Conservation (phyloP, 1,140 invertebrate species). For the Sitobion miscanthi region DNA sequence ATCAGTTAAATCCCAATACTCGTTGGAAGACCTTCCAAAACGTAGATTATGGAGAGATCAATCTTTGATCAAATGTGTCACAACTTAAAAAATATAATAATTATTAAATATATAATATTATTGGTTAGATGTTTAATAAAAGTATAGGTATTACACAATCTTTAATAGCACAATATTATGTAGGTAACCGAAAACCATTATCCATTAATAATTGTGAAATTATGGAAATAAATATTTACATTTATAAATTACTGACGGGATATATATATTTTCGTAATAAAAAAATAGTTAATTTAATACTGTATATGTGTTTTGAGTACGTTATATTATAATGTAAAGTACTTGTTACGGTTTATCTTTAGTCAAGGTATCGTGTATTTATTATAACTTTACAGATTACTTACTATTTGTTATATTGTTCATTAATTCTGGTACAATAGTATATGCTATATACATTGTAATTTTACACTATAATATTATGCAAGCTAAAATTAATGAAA, state of each 20-base stretch:
- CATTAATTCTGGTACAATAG: too few species aligned
- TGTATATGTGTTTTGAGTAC: background rate
- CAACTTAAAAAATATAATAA: constrained; percentile 76
- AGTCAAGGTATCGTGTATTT: too few species aligned
- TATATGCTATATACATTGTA: too few species aligned
- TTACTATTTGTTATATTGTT: too few species aligned
- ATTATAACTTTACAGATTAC: too few species aligned
- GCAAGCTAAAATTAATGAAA: too few species aligned
- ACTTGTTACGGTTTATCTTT: too few species aligned
- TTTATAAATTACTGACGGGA: background rate
- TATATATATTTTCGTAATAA: background rate
- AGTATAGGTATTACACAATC: background rate
- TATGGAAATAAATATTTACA: too few species aligned
- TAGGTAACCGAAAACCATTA: background rate
- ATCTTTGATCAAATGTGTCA: constrained; percentile 80
- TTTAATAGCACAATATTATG: background rate
- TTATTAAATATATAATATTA: constrained; percentile 17
- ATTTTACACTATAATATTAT: too few species aligned
- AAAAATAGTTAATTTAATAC: background rate
- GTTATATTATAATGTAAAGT: background rate
- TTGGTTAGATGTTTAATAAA: background rate
- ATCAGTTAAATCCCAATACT: constrained; percentile 75
- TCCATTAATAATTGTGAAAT: background rate
- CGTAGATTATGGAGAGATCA: constrained; percentile 83
- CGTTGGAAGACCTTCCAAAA: constrained; percentile 76